Base-by-base conservation (phyloP, 2,797 vertebrate species). In the Orientallactaga sibirica region DNA sequence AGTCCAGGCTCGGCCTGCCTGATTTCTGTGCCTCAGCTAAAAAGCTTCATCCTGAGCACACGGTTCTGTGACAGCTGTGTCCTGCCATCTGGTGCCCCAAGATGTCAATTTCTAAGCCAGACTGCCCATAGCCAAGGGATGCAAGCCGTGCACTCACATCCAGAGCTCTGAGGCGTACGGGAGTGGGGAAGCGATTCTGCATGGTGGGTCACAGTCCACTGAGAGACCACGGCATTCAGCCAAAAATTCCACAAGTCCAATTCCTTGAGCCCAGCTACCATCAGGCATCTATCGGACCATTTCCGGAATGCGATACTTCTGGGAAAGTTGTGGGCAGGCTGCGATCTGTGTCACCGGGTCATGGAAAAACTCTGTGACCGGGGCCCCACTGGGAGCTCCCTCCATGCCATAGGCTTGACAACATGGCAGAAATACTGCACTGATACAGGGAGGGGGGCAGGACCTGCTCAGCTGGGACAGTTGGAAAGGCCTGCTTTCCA, bases 301-400 rank as follows among this genome's bases (percentile, higher is more conserved):
- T 94, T 94, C 96, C 92, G 77, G 94, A 85, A 93, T 79, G 78
- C 22, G 14, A 29, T 1, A 18, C 81, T 78, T 61, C 90, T 96
- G 96, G 93, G 96, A 97, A 95, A 94, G 84, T 19, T 41, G 83
- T 76, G 90, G 94, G 94, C 89, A 92, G 95, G 73, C 93, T 81
- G 5, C 2, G 3, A 29, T 62, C 66, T 0, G 55, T 62, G 94
- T 94, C 93, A 87, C 2, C 0, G 20, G 96, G 95, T 96, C 96
- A 90, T 58, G 82, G 90, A 95, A 96, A 94, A 55, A 27, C 94
- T 94, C 81, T 19, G 29, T 2, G 61, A 29, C 2, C 1, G 68
- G 48, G 84, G 71, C 41, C 79, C 86, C 73, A 1, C 2, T 19
- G 90, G 95, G 94, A 95, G 81, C 76, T 68, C 20, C 41, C 6